Base-by-base conservation (phyloP, 2,113 vertebrate species). In the Ammodytes dubius region DNA sequence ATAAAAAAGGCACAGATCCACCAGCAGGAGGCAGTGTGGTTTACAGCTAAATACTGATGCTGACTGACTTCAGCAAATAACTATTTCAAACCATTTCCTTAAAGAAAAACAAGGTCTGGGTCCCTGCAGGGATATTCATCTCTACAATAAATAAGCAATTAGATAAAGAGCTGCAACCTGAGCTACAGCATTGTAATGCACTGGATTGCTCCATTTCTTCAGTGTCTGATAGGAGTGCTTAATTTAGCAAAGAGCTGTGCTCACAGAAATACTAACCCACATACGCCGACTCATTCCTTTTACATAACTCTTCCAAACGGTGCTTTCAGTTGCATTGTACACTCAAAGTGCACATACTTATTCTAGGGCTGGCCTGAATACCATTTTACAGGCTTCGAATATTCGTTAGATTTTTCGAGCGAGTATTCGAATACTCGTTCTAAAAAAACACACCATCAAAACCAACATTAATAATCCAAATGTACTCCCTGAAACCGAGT, bases 251-350 rank as follows among this genome's bases (percentile, higher is more conserved):
- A 73, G 53, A 47, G 42, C n/a, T 13, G 47, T 60, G 70, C 37
- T 13, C 17, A 56, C 37, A 76, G 57, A 73, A 78, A 81, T 45
- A 45, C 45, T 71, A 90, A 84, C 70, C 81, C 83, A 88, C 79
- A 81, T 57, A 83, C 70, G 77, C 40, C 85, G 74, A 85, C 76
- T 88, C 80, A 84, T 81, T 82, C 37, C 53, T 82, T 87, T 86
- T 83, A 86, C 76, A 65, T 79, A 86, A 83, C 65, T 53, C 58
- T 60, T 79, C 12, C 10, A 89, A 80, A 64, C 70, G 15, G 35
- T 43, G 27, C 37, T 56, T 13, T 61, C 61, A 84, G 78, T 58
- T 37, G 64, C 39, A 57, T 9, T 69, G 74, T 69, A 59, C 63
- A 19, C 49, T 59, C 43, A 50, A 17, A 7, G 4, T 35, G 47